Evolutionary conservation across 2,113 vertebrate species (phyloP).

Genomic region (Pangasianodon hypophthalmus): DNA sequence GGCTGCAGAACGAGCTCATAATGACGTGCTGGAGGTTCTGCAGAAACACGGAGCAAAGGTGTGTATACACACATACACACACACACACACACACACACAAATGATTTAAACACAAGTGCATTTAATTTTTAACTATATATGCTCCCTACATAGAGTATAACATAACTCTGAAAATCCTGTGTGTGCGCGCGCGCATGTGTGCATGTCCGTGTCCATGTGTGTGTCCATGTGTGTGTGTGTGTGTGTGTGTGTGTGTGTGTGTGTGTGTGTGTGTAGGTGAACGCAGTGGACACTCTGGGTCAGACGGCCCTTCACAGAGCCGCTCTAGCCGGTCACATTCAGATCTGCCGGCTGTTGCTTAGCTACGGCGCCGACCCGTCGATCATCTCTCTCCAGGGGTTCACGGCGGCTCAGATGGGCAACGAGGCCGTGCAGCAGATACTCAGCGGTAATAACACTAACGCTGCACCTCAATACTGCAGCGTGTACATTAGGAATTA

Average conservation of each 20-base stretch:
- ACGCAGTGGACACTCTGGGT: slow-evolving; percentile 92
- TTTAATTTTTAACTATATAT: neutral
- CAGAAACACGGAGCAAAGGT: slow-evolving; percentile 99
- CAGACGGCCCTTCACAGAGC: slow-evolving; percentile 94
- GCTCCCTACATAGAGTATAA: too few relatives aligned
- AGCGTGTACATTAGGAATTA: neutral
- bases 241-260: slow-evolving; percentile 10
- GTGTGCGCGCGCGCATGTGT: too few relatives aligned
- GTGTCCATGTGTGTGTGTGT: neutral
- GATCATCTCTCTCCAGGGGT: slow-evolving; percentile 95
- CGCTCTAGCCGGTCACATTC: slow-evolving; percentile 91
- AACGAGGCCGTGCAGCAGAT: slow-evolving; percentile 98
- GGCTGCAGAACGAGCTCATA: slow-evolving; percentile 94
- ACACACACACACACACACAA: slow-evolving; percentile 8
- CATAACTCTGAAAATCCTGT: neutral
- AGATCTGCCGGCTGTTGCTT: slow-evolving; percentile 92
- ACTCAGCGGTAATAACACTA: slow-evolving; percentile 81
- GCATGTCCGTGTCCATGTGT: too few relatives aligned
- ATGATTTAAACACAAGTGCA: neutral
- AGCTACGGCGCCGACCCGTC: slow-evolving; percentile 91
- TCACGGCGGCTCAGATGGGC: slow-evolving; percentile 96
- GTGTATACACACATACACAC: neutral
- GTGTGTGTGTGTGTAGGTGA: slow-evolving; percentile 77
- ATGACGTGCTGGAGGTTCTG: slow-evolving; percentile 95
- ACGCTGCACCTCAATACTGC: neutral